phyloP scores from a whole-genome alignment of 2,888 invertebrate species.

The Caenorhabditis sp. region DNA sequence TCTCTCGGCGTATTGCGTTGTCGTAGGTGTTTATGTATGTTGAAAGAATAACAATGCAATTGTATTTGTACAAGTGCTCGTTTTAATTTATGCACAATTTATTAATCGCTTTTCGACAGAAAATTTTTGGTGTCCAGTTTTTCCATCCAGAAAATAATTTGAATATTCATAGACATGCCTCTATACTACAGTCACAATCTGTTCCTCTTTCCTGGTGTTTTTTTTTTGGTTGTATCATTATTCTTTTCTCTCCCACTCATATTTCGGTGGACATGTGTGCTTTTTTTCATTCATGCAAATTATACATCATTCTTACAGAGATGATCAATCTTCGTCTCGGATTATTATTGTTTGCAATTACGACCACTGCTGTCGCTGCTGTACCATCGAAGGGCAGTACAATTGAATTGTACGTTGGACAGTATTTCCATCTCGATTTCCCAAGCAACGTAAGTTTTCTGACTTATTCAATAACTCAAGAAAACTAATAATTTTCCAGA shows the following conservation, averaged over 20 bases:
- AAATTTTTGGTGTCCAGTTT: neutral
- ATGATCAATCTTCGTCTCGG: neutral
- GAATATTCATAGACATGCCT: neutral
- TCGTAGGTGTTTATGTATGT: neutral
- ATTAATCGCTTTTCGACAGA: neutral
- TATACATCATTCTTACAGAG: neutral
- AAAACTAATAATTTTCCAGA: constrained; percentile 1
- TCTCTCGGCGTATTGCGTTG: neutral
- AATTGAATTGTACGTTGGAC: neutral
- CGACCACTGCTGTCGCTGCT: neutral
- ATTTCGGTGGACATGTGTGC: neutral
- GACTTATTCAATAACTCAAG: neutral
- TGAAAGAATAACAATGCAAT: neutral
- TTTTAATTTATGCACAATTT: neutral
- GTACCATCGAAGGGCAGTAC: neutral
- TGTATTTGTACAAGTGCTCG: neutral
- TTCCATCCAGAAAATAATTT: neutral
- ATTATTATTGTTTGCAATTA: neutral
- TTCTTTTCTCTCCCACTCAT: neutral
- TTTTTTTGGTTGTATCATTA: neutral
- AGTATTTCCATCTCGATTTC: constrained; percentile 3
- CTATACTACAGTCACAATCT: neutral
- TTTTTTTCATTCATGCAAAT: neutral
- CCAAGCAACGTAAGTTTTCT: neutral
- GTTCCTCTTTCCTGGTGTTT: neutral